Evolutionary conservation across 2,113 vertebrate species (phyloP).

Genomic region (Dolichotis patagonum): DNA sequence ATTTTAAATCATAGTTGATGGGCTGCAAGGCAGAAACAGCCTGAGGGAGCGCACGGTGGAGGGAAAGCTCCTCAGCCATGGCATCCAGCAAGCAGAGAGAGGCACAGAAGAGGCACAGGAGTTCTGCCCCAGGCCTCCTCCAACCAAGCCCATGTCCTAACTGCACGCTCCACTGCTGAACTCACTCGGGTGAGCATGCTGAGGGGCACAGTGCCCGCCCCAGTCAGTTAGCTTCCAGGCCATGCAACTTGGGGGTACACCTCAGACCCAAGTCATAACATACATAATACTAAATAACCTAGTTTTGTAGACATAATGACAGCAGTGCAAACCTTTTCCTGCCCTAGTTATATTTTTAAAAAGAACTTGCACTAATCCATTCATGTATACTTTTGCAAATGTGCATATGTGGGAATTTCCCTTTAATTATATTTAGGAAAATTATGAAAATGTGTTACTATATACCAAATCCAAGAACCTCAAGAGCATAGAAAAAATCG

Average conservation of each 20-base stretch:
- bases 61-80: background rate
- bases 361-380: background rate
- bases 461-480: background rate
- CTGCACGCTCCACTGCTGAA: background rate
- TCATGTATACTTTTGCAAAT: background rate
- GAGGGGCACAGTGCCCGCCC: background rate
- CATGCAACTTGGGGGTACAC: no score
- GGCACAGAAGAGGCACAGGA: background rate
- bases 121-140: background rate
- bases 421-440: background rate
- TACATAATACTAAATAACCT: background rate
- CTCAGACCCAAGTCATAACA: background rate
- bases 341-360: background rate
- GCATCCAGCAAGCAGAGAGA: background rate
- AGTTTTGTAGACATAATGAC: background rate
- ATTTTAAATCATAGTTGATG: background rate
- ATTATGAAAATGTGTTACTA: background rate
- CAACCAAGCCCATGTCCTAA: background rate
- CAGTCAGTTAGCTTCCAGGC: background rate
- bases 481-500: background rate
- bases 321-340: background rate
- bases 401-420: background rate
- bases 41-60: background rate
- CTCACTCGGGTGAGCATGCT: background rate
- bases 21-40: background rate